Percentiles rank a stretch among this genome's conserved stretches.
These are phyloP conservation scores for Erythrocebus patas DNA, from an alignment of 2,113 vertebrate species.

Conservation along the genomic window DNA sequence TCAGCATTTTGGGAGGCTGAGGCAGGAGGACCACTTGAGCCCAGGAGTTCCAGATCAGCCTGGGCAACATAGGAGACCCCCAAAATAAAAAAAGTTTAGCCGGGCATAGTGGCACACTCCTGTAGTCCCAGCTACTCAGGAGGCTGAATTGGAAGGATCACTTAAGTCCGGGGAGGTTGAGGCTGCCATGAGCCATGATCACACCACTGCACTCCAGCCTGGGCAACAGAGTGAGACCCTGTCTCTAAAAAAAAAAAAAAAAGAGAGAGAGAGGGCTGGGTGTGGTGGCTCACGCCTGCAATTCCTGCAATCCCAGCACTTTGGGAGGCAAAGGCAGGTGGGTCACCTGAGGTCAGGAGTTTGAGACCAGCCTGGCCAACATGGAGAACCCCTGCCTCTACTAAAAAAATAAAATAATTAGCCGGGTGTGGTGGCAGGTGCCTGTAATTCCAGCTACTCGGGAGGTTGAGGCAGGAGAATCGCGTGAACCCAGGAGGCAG, in stretches of 20 bases:
- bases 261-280: accelerated
- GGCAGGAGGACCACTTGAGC: neutral
- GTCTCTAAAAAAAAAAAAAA: neutral
- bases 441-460: too few species aligned
- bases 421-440: too few species aligned
- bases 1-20: neutral
- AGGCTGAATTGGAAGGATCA: neutral
- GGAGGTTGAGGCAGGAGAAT: too few species aligned
- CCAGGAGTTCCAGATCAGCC: neutral
- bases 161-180: neutral
- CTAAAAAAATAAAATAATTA: too few species aligned
- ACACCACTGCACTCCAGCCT: neutral
- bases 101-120: neutral
- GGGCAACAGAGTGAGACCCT: neutral
- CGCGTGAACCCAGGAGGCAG: too few species aligned
- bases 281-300: too few species aligned
- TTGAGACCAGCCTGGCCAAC: too few species aligned
- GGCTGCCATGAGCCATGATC: neutral
- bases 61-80: neutral
- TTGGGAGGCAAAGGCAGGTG: too few species aligned
- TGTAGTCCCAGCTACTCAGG: neutral
- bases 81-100: neutral
- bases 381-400: too few species aligned
- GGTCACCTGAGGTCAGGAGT: too few species aligned
- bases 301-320: too few species aligned